These are phyloP conservation scores for Podargus strigoides DNA, from an alignment of 2,797 vertebrate genomes.

Conservation along the genomic window DNA sequence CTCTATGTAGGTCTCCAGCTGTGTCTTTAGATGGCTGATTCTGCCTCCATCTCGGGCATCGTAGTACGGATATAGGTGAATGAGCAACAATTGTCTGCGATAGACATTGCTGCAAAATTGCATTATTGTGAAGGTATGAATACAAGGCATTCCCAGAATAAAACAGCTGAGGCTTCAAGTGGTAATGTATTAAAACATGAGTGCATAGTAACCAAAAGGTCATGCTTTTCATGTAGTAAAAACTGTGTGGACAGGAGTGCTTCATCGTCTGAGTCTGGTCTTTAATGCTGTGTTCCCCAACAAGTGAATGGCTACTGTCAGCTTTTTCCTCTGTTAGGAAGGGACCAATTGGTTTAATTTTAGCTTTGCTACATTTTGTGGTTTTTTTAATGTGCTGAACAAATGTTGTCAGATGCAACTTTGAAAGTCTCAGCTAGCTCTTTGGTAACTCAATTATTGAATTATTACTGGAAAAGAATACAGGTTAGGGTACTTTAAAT, in stretches of 20 bases:
- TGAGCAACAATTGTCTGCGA: neutral
- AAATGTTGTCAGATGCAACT: neutral
- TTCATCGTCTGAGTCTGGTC: fast-evolving
- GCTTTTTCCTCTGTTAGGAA: neutral
- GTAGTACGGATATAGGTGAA: fast-evolving
- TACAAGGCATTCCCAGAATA: neutral
- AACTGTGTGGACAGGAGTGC: neutral
- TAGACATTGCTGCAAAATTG: neutral
- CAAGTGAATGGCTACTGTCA: neutral
- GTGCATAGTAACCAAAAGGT: neutral
- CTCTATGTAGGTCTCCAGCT: fast-evolving
- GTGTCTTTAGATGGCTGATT: neutral
- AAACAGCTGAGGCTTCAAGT: neutral
- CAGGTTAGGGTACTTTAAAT: neutral
- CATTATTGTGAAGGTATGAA: fast-evolving
- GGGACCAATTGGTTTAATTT: neutral
- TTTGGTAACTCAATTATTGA: neutral
- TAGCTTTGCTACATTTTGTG: neutral
- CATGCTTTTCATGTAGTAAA: neutral
- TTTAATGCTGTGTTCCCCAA: neutral
- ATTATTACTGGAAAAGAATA: neutral
- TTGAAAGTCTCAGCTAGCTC: neutral
- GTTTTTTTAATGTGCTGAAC: neutral
- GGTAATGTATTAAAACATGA: neutral
- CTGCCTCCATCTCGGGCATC: no score